Conservation (phyloP, 37 sponge, comb jelly and placozoan species). For the Dysidea cf. avara region DNA sequence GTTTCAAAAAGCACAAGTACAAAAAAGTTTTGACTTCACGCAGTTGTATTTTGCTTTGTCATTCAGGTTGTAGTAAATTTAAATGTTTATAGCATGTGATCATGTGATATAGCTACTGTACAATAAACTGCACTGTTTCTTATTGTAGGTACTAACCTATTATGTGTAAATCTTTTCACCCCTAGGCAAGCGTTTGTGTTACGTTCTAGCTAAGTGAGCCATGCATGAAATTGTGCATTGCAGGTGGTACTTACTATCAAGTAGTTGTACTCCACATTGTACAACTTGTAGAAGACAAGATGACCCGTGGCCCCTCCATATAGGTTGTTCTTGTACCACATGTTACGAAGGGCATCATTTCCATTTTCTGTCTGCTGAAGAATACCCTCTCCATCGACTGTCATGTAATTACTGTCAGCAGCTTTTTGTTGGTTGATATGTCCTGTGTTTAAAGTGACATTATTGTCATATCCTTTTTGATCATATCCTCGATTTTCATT, state of each 20-base stretch:
- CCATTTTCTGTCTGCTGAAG: conserved; percentile 20
- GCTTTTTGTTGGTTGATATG: conserved; percentile 19
- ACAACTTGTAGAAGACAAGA: conserved; percentile 15
- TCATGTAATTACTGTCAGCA: conserved; percentile 11
- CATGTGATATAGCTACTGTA: no score
- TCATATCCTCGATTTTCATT: conserved; percentile 33
- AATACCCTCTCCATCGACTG: conserved; percentile 30
- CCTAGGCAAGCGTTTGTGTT: no score
- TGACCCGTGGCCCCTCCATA: conserved; percentile 10
- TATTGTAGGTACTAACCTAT: no score
- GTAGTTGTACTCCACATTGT: conserved; percentile 6
- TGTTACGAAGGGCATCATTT: conserved; percentile 21
- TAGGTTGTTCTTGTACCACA: conserved; percentile 23
- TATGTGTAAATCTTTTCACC: no score
- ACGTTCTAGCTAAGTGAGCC: no score
- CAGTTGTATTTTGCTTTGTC: no score
- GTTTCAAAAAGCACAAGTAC: no score
- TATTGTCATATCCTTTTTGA: conserved; percentile 19
- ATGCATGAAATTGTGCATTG: no score
- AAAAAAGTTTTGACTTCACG: no score
- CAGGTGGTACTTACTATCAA: not conserved
- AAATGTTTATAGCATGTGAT: no score
- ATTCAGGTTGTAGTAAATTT: no score
- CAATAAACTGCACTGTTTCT: no score
- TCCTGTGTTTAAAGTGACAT: conserved; percentile 18